phyloP scores from a whole-genome alignment of 1,140 invertebrate genomes.

The Calliopsis andreniformis region DNA sequence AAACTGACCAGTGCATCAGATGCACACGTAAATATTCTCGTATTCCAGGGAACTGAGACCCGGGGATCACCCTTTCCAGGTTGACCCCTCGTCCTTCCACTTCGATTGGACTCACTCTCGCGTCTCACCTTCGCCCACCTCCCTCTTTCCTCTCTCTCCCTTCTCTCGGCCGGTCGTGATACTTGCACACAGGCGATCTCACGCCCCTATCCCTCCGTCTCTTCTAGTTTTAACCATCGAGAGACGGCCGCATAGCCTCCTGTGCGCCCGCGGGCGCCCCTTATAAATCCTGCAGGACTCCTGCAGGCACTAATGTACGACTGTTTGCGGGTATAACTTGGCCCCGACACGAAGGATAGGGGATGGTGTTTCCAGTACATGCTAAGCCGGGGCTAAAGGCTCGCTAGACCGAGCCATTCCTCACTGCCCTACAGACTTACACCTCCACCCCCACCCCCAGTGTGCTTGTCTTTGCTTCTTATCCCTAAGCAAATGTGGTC shows the following conservation, averaged over 20 bases:
- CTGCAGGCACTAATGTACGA: slow-evolving; percentile 81
- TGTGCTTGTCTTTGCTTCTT: slow-evolving; percentile 78
- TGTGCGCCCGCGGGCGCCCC: slow-evolving; percentile 72
- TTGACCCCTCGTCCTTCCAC: slow-evolving; percentile 13
- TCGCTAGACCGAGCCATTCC: slow-evolving; percentile 79
- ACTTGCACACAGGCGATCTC: slow-evolving; percentile 22
- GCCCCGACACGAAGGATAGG: slow-evolving; percentile 80
- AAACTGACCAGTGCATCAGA: slow-evolving; percentile 42
- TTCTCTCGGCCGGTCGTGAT: slow-evolving; percentile 48
- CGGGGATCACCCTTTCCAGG: slow-evolving; percentile 36
- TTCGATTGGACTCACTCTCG: slow-evolving; percentile 20
- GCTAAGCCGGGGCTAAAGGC: slow-evolving; percentile 81
- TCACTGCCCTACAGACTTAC: slow-evolving; percentile 76
- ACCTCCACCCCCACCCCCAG: slow-evolving; percentile 61
- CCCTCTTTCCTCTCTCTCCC: slow-evolving; percentile 43
- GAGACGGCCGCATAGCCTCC: slow-evolving; percentile 69
- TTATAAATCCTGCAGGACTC: slow-evolving; percentile 82
- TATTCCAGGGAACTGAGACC: slow-evolving; percentile 34
- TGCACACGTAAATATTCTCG: slow-evolving; percentile 43
- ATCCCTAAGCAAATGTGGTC: slow-evolving; percentile 78
- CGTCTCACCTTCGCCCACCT: slow-evolving; percentile 18
- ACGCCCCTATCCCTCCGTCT: slow-evolving; percentile 50
- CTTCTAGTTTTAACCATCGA: slow-evolving; percentile 72
- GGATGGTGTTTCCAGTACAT: slow-evolving; percentile 76
- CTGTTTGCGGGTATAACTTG: slow-evolving; percentile 82